Conservation (phyloP, 2,797 vertebrate genomes). For the Phrynocephalus guinanensis region DNA sequence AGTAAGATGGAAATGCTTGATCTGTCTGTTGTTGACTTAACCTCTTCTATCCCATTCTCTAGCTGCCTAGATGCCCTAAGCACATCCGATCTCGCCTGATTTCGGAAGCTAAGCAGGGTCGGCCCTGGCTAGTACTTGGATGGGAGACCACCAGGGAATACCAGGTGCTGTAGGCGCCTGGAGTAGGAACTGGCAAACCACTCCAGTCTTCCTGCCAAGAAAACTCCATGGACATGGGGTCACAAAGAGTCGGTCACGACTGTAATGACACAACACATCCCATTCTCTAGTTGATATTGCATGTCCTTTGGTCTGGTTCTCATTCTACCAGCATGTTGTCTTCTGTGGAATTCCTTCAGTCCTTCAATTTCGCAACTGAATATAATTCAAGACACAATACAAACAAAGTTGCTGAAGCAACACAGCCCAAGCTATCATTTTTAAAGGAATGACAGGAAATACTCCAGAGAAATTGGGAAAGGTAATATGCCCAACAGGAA, state of each 20-base stretch:
- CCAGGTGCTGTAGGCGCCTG: too few species aligned
- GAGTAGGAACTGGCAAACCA: too few species aligned
- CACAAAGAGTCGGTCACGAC: too few species aligned
- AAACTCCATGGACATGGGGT: too few species aligned
- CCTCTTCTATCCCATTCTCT: conserved; percentile 36
- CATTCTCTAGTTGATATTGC: conserved; percentile 26
- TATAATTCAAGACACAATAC: not conserved
- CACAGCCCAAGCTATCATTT: conserved; percentile 34
- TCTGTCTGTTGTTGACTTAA: conserved; percentile 30
- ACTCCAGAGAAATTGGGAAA: conserved; percentile 33
- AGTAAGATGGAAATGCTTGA: not conserved
- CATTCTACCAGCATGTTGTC: conserved; percentile 47
- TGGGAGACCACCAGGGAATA: too few species aligned
- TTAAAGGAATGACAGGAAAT: conserved; percentile 32
- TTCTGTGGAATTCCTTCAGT: conserved; percentile 47
- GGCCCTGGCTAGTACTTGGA: too few species aligned
- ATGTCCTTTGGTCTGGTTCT: conserved; percentile 24
- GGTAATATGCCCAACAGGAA: conserved; percentile 10
- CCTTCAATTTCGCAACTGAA: conserved; percentile 56
- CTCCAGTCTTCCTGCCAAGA: too few species aligned
- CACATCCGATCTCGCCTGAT: too few species aligned
- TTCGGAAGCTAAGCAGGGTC: too few species aligned
- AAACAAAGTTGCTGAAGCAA: conserved; percentile 13
- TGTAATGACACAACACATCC: too few species aligned
- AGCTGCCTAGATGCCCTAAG: too few species aligned